Evolutionary conservation across 2,113 vertebrate species (phyloP).

Genomic region (Hipposideros armiger): DNA sequence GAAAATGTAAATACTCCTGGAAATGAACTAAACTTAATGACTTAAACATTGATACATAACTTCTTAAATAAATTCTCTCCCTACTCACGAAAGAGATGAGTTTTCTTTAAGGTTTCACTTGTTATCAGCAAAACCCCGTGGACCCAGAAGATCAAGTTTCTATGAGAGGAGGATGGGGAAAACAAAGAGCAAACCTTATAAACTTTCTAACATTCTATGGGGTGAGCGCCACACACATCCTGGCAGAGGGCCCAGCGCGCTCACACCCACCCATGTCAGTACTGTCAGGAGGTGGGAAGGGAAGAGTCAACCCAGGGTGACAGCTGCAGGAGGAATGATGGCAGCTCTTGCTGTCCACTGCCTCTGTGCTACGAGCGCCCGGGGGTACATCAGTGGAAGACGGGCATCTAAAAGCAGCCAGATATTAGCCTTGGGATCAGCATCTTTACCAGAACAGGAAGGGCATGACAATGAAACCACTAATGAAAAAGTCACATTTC

Average conservation of each 20-base stretch:
- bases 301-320: neutral
- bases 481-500: constrained; percentile 47
- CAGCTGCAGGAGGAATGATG: neutral
- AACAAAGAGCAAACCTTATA: neutral
- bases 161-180: neutral
- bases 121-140: neutral
- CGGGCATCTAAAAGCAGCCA: neutral
- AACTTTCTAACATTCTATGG: rapidly evolving
- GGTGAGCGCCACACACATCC: neutral
- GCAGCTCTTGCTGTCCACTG: neutral
- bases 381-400: neutral
- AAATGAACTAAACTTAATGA: neutral
- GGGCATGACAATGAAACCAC: neutral
- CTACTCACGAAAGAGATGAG: neutral
- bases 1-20: constrained; percentile 28
- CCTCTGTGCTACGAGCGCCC: neutral
- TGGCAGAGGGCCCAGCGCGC: neutral
- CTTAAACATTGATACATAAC: neutral
- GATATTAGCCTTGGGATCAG: neutral
- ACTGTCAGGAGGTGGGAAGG: neutral
- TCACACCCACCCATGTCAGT: no score
- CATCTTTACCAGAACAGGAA: constrained; percentile 61
- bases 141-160: neutral
- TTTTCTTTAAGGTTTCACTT: constrained; percentile 14
- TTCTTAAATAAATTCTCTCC: neutral